Base-by-base conservation (phyloP, 2,888 invertebrate genomes). In the Patella pellucida region DNA sequence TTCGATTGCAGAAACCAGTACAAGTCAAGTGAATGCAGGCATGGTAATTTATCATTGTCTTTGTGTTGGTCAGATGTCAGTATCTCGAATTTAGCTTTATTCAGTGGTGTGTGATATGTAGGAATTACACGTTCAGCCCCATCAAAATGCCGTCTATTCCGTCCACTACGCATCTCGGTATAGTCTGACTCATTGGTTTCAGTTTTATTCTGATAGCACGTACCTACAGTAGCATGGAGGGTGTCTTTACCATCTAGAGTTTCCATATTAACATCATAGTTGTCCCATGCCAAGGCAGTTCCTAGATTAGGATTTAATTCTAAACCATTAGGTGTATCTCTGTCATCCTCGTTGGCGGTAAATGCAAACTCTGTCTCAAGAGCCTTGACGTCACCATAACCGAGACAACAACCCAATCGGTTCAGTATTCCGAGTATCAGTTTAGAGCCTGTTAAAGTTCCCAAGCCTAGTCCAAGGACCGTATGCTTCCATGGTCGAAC, bases 251-350 rank as follows among this genome's bases (percentile, higher is more conserved):
- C 74, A 52, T 74, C 74, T 16, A 74, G n/a, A 11, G 74, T 74
- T 14, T 74, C 74, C 52, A 74, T 74, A 70, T 76, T 76, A 1
- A 76, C 73, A 56, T 76, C 76, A 69, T 76, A 76, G 41, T 76
- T 76, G 31, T 76, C 76, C 76, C 76, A 76, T 16, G 73, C 76
- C 16, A 73, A 68, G 19, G 54, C 76, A 19, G 74, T 76, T 16
- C n/a, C 69, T n/a, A 67, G 62, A 41, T 52, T 23, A 16, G 69
- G 27, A 19, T 74, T 23, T 23, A 69, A 54, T 68, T 56, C 9
- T 12, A 76, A 19, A 70, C 76, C 76, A 74, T 69, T 70, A 19
- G 76, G 76, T 23, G 74, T 68, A 52, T 74, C 69, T n/a, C 27
- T 23, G 16, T 74, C 70, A 52, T 52, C 41, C 19, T 50, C 69